Evolutionary conservation across 2,888 invertebrate genomes (phyloP).

Genomic region (Philereme transversata): DNA sequence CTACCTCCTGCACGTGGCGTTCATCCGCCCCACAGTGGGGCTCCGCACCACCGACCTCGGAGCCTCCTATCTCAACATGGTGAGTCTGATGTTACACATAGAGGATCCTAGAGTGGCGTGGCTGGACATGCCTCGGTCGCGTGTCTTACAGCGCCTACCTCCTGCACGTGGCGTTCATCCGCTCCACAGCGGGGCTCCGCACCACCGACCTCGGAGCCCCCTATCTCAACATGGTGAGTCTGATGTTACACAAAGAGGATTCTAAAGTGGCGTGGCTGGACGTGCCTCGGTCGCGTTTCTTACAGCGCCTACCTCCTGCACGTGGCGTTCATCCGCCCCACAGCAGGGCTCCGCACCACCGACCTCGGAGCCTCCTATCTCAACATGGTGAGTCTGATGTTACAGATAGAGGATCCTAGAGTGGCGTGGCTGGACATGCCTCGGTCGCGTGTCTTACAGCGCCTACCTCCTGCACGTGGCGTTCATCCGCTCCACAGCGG

Average conservation of each 20-base stretch:
- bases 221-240: too few species aligned
- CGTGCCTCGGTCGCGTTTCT: conserved; percentile 32
- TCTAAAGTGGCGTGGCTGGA: conserved; percentile 50
- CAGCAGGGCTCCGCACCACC: conserved; percentile 6
- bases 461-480: conserved; percentile 38
- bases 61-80: too few species aligned
- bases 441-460: conserved; percentile 40
- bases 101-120: conserved; percentile 46
- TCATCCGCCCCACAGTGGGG: conserved; percentile 20
- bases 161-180: conserved; percentile 31
- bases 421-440: conserved; percentile 45
- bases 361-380: neutral
- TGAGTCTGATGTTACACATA: too few species aligned
- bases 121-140: conserved; percentile 41
- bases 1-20: conserved; percentile 36
- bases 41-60: neutral
- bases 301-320: conserved; percentile 43
- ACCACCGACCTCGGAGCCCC: neutral
- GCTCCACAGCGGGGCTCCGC: conserved; percentile 5
- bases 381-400: too few species aligned
- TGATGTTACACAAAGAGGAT: conserved; percentile 19
- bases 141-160: conserved; percentile 42
- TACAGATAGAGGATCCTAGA: conserved; percentile 37
- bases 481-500: conserved; percentile 19
- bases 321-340: conserved; percentile 17